phyloP scores from a whole-genome alignment of 2,113 vertebrate species.

The Dasypus novemcinctus region DNA sequence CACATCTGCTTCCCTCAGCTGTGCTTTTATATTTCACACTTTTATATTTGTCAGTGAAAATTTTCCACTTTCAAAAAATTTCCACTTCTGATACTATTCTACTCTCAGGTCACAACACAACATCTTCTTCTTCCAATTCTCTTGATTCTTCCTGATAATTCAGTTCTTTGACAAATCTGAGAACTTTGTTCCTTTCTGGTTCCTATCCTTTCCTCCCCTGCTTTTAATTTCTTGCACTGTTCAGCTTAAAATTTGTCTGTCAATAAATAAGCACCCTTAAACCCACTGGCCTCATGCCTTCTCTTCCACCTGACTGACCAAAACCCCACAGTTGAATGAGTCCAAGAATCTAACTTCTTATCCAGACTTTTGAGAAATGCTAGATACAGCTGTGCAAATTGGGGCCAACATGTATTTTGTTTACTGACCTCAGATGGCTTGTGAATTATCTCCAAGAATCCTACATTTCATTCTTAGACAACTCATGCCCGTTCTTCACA shows the following conservation, averaged over 20 bases:
- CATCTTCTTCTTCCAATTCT: not conserved
- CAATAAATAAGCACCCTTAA: not conserved
- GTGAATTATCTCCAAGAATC: not conserved
- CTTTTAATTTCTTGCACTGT: not conserved
- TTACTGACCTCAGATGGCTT: not conserved
- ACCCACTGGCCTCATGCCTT: not conserved
- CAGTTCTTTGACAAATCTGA: not conserved
- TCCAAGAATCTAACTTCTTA: not conserved
- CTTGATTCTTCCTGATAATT: not conserved
- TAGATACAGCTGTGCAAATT: not conserved
- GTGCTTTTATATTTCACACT: not conserved
- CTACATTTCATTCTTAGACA: not conserved
- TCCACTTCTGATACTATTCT: not conserved
- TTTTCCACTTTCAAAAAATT: not conserved
- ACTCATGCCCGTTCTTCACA: not conserved
- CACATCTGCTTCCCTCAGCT: too few species aligned
- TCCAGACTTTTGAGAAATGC: not conserved
- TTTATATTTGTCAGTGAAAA: not conserved
- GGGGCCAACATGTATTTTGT: too few species aligned
- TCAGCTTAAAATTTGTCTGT: not conserved
- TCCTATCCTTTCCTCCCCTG: not conserved
- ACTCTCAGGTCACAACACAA: not conserved
- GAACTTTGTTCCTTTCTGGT: not conserved
- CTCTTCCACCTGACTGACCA: not conserved
- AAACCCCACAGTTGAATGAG: not conserved